Conservation (phyloP, 2,113 vertebrate species). For the Cariama cristata region DNA sequence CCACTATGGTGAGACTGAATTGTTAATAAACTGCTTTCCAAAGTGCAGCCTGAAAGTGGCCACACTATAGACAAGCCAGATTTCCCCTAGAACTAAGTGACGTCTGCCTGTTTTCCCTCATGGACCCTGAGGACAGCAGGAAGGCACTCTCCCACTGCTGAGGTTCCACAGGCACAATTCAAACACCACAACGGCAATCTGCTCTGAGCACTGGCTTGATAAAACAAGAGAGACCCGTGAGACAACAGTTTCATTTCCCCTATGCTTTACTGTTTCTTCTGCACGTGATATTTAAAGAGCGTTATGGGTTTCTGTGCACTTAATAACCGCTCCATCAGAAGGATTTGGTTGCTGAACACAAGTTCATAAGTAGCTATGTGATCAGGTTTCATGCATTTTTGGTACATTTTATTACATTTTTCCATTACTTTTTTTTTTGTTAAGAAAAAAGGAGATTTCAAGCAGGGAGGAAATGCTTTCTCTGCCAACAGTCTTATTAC, state of each 20-base stretch:
- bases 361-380: conserved; percentile 29
- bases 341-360: conserved; percentile 41
- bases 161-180: background rate
- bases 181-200: background rate
- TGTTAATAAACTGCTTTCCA: background rate
- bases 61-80: background rate
- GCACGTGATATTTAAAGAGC: conserved; percentile 60
- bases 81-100: background rate
- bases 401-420: conserved; percentile 39
- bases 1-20: background rate
- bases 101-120: rapidly evolving
- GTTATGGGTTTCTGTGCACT: conserved; percentile 49
- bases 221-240: background rate
- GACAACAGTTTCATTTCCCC: conserved; percentile 29
- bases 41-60: background rate
- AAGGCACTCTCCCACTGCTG: background rate
- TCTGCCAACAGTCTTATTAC: background rate
- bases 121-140: rapidly evolving
- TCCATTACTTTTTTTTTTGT: background rate
- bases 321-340: conserved; percentile 29
- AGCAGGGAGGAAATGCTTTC: background rate
- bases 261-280: conserved; percentile 1
- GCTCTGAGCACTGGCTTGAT: background rate
- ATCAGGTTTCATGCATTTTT: conserved; percentile 32
- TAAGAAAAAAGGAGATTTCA: background rate